Evolutionary conservation across 2,797 vertebrate species (phyloP).

Genomic region (Dendrocincla tyrannina): DNA sequence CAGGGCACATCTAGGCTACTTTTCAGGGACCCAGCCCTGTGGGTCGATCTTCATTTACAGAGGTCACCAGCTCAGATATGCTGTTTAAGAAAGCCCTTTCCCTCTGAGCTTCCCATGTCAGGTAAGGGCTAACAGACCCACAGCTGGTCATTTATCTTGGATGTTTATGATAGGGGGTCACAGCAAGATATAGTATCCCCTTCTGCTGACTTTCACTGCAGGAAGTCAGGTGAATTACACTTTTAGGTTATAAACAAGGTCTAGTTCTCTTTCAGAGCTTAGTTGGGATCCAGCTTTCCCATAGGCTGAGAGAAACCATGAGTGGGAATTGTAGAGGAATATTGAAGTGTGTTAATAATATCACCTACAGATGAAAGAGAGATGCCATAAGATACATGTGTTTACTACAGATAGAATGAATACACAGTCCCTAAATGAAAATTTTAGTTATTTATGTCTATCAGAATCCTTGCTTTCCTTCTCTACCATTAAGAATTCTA

Average conservation of each 20-base stretch:
- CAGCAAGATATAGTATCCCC: background rate
- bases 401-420: background rate
- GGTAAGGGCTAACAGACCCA: background rate
- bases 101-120: background rate
- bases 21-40: background rate
- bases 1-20: background rate
- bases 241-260: background rate
- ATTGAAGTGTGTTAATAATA: background rate
- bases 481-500: background rate
- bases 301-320: background rate
- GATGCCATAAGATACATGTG: background rate
- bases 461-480: background rate
- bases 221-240: background rate
- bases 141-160: background rate
- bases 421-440: background rate
- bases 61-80: background rate
- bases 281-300: background rate
- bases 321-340: background rate
- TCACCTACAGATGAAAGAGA: background rate
- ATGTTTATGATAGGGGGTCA: background rate
- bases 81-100: background rate
- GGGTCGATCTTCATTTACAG: background rate
- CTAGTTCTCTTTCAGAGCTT: background rate
- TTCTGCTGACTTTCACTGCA: background rate
- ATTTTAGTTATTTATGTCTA: background rate